Evolutionary conservation across 37 sponge, comb jelly and placozoan species (phyloP), one percentile per base, ranked within the genome.

Genomic region (Oscarella lobularis): DNA sequence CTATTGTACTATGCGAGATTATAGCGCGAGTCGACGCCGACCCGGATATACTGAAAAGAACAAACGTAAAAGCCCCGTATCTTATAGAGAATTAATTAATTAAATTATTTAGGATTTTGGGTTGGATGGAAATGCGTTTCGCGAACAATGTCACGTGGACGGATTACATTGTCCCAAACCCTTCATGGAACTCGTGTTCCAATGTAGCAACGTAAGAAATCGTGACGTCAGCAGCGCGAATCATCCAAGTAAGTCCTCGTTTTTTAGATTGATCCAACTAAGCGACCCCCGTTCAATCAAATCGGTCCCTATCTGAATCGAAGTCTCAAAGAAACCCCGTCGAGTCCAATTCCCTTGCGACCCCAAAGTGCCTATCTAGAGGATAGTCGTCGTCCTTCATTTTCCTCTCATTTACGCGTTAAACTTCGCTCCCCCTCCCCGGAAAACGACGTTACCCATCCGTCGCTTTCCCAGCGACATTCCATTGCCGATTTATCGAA

Each of bases 141-240:
- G 33, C 1, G 41, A 67, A 3, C 55, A 86, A 70, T 66, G 80
- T 38, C 38, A 73, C 31, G 83, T 76, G 0, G 5, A 6, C 2
- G 74, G 78, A 0, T 38, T 75, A 20, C 14, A 14, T 33, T 86
- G 87, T 73, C 87, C 91, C 32, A 34, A 67, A 1, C 77, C 66
- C 31, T 87, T 90, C 75, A 38, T 90, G 60, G 80, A 78, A 30
- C 37, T 87, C 32, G 87, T 85, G 9, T 86, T 81, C 71, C 34
- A 33, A 35, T 84, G 87, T 36, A 76, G 82, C 39, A 74, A 76
- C 75, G 91, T 90, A 37, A 70, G 85, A 3, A 27, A 20, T 20
- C 60, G 20, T 48, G 20, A 9, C 20, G 20, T 27, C 60, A 48
- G 60, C 60, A 27, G 60, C 60, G 20, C 14, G 20, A 48, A 9